Percentiles rank a stretch among this genome's conserved stretches.
Conservation (phyloP, 2,113 vertebrate species). For the Barnardius zonarius region DNA sequence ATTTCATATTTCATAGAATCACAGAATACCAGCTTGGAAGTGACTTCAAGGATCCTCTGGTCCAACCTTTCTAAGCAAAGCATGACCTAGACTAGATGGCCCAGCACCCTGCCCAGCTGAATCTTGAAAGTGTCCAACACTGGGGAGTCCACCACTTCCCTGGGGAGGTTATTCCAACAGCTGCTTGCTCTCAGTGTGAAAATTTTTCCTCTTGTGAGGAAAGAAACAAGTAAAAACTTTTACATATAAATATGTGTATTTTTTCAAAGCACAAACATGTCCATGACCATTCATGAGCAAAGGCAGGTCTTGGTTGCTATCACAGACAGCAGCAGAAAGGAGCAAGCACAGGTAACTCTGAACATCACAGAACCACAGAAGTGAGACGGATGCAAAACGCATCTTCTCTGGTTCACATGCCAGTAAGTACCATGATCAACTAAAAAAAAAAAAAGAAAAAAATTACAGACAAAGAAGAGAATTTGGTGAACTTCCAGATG, state of each 20-base stretch:
- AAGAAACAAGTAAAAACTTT: not conserved
- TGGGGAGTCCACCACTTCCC: not conserved
- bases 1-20: not conserved
- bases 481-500: not conserved
- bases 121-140: not conserved
- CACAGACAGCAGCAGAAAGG: not conserved
- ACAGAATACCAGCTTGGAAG: not conserved
- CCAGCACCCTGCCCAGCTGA: not conserved
- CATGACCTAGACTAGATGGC: not conserved
- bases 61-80: not conserved
- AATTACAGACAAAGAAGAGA: not conserved
- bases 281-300: not conserved
- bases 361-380: not conserved
- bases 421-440: not conserved
- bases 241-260: not conserved
- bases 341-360: not conserved
- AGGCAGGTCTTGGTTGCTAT: not conserved
- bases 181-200: not conserved
- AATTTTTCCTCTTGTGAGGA: not conserved
- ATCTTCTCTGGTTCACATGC: accelerated
- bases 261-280: not conserved
- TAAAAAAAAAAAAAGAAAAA: not conserved
- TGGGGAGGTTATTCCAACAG: not conserved
- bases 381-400: accelerated
- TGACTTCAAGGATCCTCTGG: not conserved